Base-by-base conservation (phyloP, 2,113 vertebrate genomes). In the Pteropus alecto region DNA sequence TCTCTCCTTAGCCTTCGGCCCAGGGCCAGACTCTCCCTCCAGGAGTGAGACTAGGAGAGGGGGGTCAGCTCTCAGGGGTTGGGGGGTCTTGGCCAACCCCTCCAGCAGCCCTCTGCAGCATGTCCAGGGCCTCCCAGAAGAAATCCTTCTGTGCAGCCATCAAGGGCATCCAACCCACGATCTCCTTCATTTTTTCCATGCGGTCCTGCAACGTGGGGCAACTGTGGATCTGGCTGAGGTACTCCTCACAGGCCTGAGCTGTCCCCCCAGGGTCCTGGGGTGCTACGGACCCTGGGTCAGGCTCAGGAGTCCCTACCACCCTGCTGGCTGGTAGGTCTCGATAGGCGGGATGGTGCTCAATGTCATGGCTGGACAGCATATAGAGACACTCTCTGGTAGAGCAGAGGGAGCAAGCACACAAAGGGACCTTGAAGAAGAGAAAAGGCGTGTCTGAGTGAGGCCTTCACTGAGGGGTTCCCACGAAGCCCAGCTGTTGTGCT, bases 331-430 rank as follows among this genome's bases (percentile, higher is more conserved):
- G 98, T 24, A 98, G 87, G 46, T 97, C 91, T 13, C 96, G 92
- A 63, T 97, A 98, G 58, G 85, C 16, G 0, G 78, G 93, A 16
- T 84, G 38, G 22, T 97, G 97, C 35, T 97, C 98, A 0, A 98
- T 97, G 97, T 98, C 98, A 3, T 98, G 94, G 97, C 97, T 98
- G 88, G 97, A 98, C 63, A 99, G 94, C 87, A 98, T 93, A 95
- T 98, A 98, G 54, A 99, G 98, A 78, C 98, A 98, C 61, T 98
- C 98, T 28, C 98, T 96, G 35, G 98, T 98, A 85, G 98, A 97
- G 81, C 98, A 98, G 78, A 99, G 97, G 58, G 97, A 97, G 19
- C 97, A 97, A 88, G 98, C 97, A 10, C 97, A 97, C n/a, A 96
- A 30, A 2, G 98, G 98, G n/a, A 98, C 98, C 98, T 96, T 77